Evolutionary conservation across 1,140 invertebrate species (phyloP), one percentile per base, ranked within the genome.

Genomic region (Contarinia nasturtii): DNA sequence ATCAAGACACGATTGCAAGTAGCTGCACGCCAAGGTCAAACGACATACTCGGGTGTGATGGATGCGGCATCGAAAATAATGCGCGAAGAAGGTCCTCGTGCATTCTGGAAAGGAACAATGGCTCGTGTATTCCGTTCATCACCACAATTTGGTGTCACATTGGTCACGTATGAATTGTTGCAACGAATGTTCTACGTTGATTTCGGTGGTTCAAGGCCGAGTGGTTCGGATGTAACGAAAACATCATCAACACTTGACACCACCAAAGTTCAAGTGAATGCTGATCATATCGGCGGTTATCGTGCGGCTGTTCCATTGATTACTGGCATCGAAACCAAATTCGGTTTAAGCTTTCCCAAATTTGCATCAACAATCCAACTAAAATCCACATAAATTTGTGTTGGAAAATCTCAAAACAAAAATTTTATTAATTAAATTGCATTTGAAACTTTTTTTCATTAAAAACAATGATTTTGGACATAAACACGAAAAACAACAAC

Each of bases 1-100:
- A 98, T 99, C 57, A 99, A 99, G 69, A 99, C 95, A 3, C 71
- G 95, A 51, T 69, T 98, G 33, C 91, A 96, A 75, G 95, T 98
- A 2, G 86, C 89, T 15, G 94, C 94, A 1, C 70, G 94, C 54
- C 70, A 81, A 36, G 95, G 95, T 1, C 95, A 98, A 67, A 98
- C 95, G 0, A 94, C 92, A 0, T 98, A 98, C 63, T 80, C 63
- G 21, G 95, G 95, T 2, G 76, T 98, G 1, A 65, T 90, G 22
- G 95, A 98, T 69, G 94, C 92, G 33, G 78, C 86, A 5, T 70
- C 77, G 20, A 98, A 98, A 67, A 95, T 98, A 51, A 86, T 77
- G 55, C 70, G 58, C 4, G 92, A 98, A 65, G 94, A 98, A 71
- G 93, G 95, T 2, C 76, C 80, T 0, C 70, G 79, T 51, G n/a